Percentiles rank a stretch among this genome's conserved stretches.
Evolutionary conservation across 2,797 vertebrate genomes (phyloP).

Genomic region (Spizella passerina): DNA sequence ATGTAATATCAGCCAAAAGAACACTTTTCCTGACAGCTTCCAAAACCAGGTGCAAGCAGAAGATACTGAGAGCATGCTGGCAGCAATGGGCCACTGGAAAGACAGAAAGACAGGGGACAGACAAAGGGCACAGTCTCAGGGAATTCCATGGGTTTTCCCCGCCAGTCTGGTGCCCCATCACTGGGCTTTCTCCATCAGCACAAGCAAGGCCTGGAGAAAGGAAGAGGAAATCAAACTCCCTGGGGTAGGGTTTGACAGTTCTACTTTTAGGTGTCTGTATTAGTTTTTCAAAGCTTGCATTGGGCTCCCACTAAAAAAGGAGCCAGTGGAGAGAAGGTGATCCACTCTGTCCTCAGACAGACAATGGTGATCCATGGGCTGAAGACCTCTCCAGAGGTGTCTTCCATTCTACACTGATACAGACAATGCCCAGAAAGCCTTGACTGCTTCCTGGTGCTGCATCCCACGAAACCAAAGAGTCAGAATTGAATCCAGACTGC

Average conservation of each 20-base stretch:
- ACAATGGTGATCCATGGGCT: background rate
- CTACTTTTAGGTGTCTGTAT: background rate
- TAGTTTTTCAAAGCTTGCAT: background rate
- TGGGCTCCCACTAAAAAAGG: background rate
- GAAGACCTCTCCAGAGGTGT: background rate
- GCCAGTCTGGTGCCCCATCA: background rate
- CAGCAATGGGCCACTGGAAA: background rate
- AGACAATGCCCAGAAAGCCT: background rate
- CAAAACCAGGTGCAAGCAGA: background rate
- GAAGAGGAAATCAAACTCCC: background rate
- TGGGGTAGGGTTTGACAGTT: background rate
- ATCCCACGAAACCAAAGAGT: background rate
- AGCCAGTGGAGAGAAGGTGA: background rate
- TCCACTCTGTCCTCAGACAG: background rate
- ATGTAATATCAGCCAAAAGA: rapidly evolving
- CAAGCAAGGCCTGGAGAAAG: background rate
- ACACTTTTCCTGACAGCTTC: background rate
- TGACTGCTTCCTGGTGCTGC: background rate
- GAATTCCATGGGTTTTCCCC: background rate
- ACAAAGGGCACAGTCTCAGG: background rate
- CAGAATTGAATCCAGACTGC: background rate
- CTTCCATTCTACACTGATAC: background rate
- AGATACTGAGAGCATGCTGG: background rate
- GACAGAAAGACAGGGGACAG: background rate
- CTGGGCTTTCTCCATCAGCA: background rate